phyloP scores from a whole-genome alignment of 2,888 invertebrate species.

The Pseudoips prasinana region DNA sequence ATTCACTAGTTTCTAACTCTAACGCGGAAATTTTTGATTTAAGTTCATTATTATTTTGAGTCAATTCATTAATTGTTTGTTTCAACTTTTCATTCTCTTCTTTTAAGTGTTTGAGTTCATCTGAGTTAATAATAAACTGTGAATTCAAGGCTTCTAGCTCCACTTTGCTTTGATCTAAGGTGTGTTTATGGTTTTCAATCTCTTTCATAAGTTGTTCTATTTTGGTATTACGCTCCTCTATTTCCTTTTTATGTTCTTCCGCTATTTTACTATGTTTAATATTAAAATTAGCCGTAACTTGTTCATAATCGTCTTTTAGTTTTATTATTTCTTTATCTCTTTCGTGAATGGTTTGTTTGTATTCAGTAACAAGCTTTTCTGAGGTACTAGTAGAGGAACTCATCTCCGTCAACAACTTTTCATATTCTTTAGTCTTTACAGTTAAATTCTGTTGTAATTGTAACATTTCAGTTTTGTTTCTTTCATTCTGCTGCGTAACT shows the following conservation, averaged over 20 bases:
- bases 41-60: constrained; percentile 57
- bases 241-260: constrained; percentile 76
- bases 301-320: constrained; percentile 73
- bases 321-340: constrained; percentile 80
- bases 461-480: constrained; percentile 63
- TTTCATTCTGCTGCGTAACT: constrained; percentile 66
- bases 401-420: constrained; percentile 62
- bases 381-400: constrained; percentile 59
- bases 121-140: constrained; percentile 68
- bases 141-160: constrained; percentile 73
- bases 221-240: constrained; percentile 73
- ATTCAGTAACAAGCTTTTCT: constrained; percentile 69
- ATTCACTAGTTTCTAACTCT: constrained; percentile 81
- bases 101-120: constrained; percentile 66
- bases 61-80: constrained; percentile 64
- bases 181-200: constrained; percentile 69
- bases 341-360: constrained; percentile 75
- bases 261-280: constrained; percentile 76
- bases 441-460: constrained; percentile 64
- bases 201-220: constrained; percentile 75
- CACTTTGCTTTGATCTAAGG: constrained; percentile 68
- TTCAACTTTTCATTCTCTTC: constrained; percentile 70
- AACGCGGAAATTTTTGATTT: constrained; percentile 67
- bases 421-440: constrained; percentile 64
- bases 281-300: constrained; percentile 72